Evolutionary conservation across 2,113 vertebrate species (phyloP), one percentile per base, ranked within the genome.

Genomic region (Aspiorhynchus laticeps): DNA sequence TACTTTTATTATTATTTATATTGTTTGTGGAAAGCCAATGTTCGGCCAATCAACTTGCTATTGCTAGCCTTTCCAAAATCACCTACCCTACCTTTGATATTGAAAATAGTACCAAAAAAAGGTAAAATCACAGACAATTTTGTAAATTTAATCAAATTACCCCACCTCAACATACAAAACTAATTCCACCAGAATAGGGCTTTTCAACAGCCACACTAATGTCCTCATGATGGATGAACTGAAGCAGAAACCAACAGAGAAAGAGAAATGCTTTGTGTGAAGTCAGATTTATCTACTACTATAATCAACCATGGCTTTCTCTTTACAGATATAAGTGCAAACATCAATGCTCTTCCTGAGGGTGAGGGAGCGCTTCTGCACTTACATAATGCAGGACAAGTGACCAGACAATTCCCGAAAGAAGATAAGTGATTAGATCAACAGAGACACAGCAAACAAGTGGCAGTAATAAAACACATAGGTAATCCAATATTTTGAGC

Each of bases 381-480:
- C 56, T 84, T 82, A 87, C 67, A 69, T 36, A 59, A 75, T 76
- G 81, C 43, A 80, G 48, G 85, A 89, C 67, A 85, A 87, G 79
- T 85, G 26, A 89, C 69, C 36, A 10, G 36, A 21, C 31, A 56
- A 67, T 71, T 76, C 56, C 7, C 7, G 31, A 85, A 74, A 53
- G 41, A 71, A 76, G 77, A 80, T 41, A 17, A 87, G 31, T 71
- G 85, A 87, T 87, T 79, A 71, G 53, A 87, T 69, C 38, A 46
- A 61, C 48, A 80, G 63, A 86, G 28, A 67, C 10, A 56, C 14
- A 69, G 61, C 36, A 8, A 79, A 28, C 41, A 56, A 21, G 31
- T 51, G 85, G 21, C 24, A 31, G 15, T 38, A 26, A 71, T 31
- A 80, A 14, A 86, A 85, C 75, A 74, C 63, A 71, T 75, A 53